Conservation (phyloP, 2,797 vertebrate species). For the Lycodopsis pacificus region DNA sequence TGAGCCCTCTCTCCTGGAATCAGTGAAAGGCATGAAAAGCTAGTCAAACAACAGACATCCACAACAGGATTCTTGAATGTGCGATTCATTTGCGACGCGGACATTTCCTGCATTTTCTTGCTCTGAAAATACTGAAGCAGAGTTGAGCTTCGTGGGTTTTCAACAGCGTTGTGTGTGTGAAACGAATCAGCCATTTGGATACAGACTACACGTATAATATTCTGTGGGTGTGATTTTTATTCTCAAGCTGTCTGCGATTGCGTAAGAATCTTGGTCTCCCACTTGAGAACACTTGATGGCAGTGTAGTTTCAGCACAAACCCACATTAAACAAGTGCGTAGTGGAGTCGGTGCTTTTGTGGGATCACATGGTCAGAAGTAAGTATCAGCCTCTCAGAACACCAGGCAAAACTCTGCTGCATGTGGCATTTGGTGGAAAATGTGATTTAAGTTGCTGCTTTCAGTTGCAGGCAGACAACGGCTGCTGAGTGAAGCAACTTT, state of each 20-base stretch:
- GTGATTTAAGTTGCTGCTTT: neutral
- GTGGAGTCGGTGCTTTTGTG: neutral
- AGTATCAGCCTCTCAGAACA: too few relatives aligned
- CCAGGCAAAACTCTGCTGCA: neutral
- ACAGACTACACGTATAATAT: neutral
- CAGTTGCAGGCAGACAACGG: neutral
- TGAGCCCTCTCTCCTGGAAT: neutral
- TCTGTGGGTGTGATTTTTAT: neutral
- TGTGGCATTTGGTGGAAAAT: neutral
- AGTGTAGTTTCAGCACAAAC: conserved; percentile 11
- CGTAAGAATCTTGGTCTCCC: conserved; percentile 1
- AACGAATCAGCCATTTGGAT: neutral
- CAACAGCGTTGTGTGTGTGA: neutral
- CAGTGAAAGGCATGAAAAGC: neutral
- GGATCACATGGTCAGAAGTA: neutral
- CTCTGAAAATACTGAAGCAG: neutral
- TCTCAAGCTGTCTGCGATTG: conserved; percentile 16
- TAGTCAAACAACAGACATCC: neutral
- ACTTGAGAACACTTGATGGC: conserved; percentile 48
- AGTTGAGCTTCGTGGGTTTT: neutral
- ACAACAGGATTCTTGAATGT: neutral
- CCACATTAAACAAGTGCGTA: neutral
- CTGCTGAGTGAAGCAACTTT: conserved; percentile 2
- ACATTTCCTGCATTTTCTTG: conserved; percentile 4
- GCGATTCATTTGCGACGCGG: neutral